phyloP scores from a whole-genome alignment of 2,888 invertebrate species.

The Drosophila lutescens region DNA sequence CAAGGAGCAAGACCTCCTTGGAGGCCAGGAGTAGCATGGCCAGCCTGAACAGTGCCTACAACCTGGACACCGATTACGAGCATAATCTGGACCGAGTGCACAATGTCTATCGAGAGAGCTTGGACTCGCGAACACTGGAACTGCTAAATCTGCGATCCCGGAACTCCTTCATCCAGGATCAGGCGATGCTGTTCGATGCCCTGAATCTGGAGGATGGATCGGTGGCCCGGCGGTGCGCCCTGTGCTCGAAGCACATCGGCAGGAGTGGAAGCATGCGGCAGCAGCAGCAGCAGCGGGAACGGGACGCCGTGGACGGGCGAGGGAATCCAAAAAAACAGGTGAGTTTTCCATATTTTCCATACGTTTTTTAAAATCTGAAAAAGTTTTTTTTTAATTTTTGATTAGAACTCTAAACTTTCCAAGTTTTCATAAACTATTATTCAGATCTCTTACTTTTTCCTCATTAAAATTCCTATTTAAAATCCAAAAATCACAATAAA shows the following conservation, averaged over 20 bases:
- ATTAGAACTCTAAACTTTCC: no score
- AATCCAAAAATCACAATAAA: neutral
- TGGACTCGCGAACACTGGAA: constrained; percentile 82
- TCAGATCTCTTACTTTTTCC: neutral
- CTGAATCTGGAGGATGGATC: constrained; percentile 81
- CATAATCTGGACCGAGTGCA: constrained; percentile 82
- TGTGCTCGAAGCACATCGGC: constrained; percentile 41
- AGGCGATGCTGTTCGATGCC: constrained; percentile 74
- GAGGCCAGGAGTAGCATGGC: constrained; percentile 55
- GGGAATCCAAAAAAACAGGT: constrained; percentile 64
- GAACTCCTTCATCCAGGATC: constrained; percentile 80
- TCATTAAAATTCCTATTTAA: no score
- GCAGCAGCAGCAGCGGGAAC: constrained; percentile 43
- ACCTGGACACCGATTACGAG: constrained; percentile 80
- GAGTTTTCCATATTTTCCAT: constrained; percentile 4
- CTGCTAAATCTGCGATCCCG: constrained; percentile 81
- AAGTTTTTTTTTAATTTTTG: no score
- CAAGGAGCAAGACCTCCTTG: constrained; percentile 54
- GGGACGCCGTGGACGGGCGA: constrained; percentile 61
- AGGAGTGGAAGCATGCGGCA: constrained; percentile 56
- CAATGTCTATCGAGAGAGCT: constrained; percentile 84
- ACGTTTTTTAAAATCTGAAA: no score
- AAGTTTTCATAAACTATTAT: no score
- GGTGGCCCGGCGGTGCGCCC: constrained; percentile 51
- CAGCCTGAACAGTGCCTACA: constrained; percentile 65